Base-by-base conservation (phyloP, 2,113 vertebrate species). In the Eurystomus gularis region DNA sequence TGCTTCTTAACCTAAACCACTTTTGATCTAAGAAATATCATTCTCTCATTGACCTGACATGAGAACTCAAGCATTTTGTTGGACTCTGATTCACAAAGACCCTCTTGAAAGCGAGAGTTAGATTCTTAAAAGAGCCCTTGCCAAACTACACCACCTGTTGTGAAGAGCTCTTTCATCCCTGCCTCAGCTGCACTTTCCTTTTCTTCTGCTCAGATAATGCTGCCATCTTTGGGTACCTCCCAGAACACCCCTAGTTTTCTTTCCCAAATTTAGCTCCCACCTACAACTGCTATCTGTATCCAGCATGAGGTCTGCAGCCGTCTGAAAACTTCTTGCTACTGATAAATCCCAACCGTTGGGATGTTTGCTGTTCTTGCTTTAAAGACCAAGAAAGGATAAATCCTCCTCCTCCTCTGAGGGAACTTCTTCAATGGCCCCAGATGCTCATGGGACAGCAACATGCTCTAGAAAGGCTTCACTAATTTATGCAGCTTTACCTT, bases 231-330 rank as follows among this genome's bases (percentile, higher is more conserved):
- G 52, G 48, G 48, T 75, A 58, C 65, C 24, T 81, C 44, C 76
- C 77, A 68, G 28, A 82, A 52, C 0, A 1, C 26, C 60, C 17
- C 25, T 21, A 3, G 5, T 20, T 80, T 75, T 51, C 39, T 78
- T 75, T 17, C 60, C 76, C 57, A 42, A 2, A 25, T 31, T 19
- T 25, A 77, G 8, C 35, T 78, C 29, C 37, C 17, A 13, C 9
- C 51, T 29, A 35, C 33, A 93, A 4, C 35, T 72, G n/a, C 37
- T 71, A 0, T 28, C 33, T 0, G 0, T 35, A 35, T 17, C 52
- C 62, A 52, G 23, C 0, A 1, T 14, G 24, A 82, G 7, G 44
- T 78, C 62, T 86, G 29, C 55, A 83, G 29, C 51, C 64, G 79
- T 46, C 71, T 48, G 24, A 48, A 90, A 73, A 39, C 10, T 42